A percentile compares a stretch with the other conserved stretches of the same genome.
phyloP scores from a whole-genome alignment of 2,888 invertebrate genomes.

The Drosophila meridionalis region DNA sequence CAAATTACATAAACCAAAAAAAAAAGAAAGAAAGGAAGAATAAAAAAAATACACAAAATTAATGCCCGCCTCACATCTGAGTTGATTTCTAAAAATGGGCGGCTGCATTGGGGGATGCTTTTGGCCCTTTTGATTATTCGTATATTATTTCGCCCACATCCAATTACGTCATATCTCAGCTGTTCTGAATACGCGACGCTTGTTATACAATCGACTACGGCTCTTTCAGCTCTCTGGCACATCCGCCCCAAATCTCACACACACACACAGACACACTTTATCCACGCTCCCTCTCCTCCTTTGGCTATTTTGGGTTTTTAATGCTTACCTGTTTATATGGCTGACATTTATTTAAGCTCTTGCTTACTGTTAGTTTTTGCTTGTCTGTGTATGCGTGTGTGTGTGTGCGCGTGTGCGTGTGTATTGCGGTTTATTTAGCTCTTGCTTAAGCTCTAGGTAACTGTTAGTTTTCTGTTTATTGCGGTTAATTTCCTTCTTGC shows the following conservation, averaged over 20 bases:
- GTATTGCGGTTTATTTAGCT: conserved; percentile 29
- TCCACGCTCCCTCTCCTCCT: conserved; percentile 5
- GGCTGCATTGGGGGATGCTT: neutral
- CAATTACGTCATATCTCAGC: conserved; percentile 85
- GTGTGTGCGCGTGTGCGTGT: conserved; percentile 8
- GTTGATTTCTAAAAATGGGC: neutral
- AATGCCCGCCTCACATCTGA: neutral
- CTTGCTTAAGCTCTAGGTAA: conserved; percentile 29
- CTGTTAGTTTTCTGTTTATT: conserved; percentile 25
- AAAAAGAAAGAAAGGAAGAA: conserved; percentile 3
- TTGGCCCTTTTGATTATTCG: conserved; percentile 28
- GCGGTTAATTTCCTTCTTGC: conserved; percentile 23
- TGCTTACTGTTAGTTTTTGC: conserved; percentile 11
- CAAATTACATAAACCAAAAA: conserved; percentile 53
- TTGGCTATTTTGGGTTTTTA: conserved; percentile 27
- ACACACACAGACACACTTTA: neutral
- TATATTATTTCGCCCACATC: conserved; percentile 68
- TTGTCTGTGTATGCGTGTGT: conserved; percentile 4
- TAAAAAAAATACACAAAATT: neutral
- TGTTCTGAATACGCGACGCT: conserved; percentile 69
- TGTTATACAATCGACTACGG: conserved; percentile 67
- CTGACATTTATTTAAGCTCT: conserved; percentile 51
- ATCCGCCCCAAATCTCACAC: conserved; percentile 9
- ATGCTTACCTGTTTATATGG: conserved; percentile 37
- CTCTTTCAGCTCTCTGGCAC: conserved; percentile 20